Base-by-base conservation (phyloP, 2,113 vertebrate species). In the Myotis davidii region DNA sequence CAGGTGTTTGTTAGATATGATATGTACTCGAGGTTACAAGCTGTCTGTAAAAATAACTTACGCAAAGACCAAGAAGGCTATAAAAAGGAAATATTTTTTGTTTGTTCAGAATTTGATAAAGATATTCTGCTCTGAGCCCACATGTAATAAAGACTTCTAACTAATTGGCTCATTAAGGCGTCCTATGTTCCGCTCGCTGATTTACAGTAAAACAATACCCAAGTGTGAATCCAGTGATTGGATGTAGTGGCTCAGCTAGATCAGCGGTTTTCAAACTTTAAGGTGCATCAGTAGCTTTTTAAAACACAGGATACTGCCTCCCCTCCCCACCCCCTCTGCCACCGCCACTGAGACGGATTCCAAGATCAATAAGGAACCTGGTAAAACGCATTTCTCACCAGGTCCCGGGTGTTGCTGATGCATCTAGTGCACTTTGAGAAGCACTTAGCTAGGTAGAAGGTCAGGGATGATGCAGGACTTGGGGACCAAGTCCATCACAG, bases 401-500 rank as follows among this genome's bases (percentile, higher is more conserved):
- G 25, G 54, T 59, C 12, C 73, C 42, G 50, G 20, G 3, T 16
- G 10, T 34, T 27, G 5, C 5, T 23, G 18, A 4, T 32, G 5
- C 9, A 64, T 7, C 14, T 45, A 25, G 12, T 17, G 4, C 20
- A 27, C 14, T 56, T 39, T 11, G 50, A 82, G 52, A 90, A 86
- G 32, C 37, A 18, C 37, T 18, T 6, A 29, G 12, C 54, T 9
- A 18, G 25, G 29, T 1, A 48, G 42, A 54, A 82, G 23, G 23
- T 12, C 34, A n/a, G 6, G 25, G 20, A 12, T 56, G 11, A 13
- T 1, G 1, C 39, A 67, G 6, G 39, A 3, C 6, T 37, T 3
- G 18, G 42, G 29, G 18, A n/a, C 61, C n/a, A 21, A 7, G 9
- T 64, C 64, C 9, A 4, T 21, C 16, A 14, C 14, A 92, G 65